Conservation (phyloP, 2,888 invertebrate genomes). For the Plusia festucae region DNA sequence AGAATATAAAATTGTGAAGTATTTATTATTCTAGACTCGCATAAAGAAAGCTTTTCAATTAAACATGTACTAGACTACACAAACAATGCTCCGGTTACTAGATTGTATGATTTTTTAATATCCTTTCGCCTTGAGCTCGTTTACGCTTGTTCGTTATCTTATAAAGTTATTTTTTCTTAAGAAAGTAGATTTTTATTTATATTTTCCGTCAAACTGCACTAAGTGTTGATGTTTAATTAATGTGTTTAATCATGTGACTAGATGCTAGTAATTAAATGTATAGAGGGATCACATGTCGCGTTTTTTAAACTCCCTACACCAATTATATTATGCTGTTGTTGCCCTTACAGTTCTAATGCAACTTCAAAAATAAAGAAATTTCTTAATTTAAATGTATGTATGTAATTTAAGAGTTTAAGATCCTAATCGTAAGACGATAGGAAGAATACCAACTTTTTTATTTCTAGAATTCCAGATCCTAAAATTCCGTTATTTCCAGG, state of each 20-base stretch:
- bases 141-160: slow-evolving; percentile 37
- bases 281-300: too few species aligned
- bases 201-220: not conserved
- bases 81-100: slow-evolving; percentile 37
- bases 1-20: not conserved
- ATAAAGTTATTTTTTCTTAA: not conserved
- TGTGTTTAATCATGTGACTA: too few species aligned
- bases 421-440: not conserved
- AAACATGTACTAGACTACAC: slow-evolving; percentile 41
- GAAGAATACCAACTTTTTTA: too few species aligned
- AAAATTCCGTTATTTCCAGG: slow-evolving; percentile 33
- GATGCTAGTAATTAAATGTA: not conserved
- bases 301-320: too few species aligned
- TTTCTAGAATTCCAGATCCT: not conserved
- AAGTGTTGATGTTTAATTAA: not conserved
- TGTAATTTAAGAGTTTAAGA: too few species aligned
- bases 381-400: too few species aligned
- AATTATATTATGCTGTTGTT: too few species aligned
- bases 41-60: slow-evolving; percentile 47
- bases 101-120: slow-evolving; percentile 49
- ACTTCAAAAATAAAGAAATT: too few species aligned
- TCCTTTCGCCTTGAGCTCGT: slow-evolving; percentile 38
- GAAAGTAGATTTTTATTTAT: not conserved
- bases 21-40: slow-evolving; percentile 11
- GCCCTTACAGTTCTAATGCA: too few species aligned